Base-by-base conservation (phyloP, 2,888 invertebrate genomes). In the Calameuta idolon region DNA sequence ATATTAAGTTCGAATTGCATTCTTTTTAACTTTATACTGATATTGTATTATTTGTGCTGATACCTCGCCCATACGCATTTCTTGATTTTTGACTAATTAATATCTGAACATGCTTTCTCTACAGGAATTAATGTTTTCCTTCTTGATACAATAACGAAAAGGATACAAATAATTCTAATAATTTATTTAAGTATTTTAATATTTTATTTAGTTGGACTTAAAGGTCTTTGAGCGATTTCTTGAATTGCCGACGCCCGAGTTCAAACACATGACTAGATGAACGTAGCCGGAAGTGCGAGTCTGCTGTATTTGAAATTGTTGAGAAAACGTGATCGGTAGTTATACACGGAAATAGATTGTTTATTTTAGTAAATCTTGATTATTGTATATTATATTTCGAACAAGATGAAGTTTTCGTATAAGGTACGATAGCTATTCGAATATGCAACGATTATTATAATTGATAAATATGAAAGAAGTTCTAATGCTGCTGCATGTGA, bases 361-460 rank as follows among this genome's bases (percentile, higher is more conserved):
- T 76, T 78, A 73, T 74, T 74, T 71, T 30, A 71, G 3, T 71
- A 71, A 71, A 30, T 71, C 15, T 71, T 3, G 23, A 71, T 71
- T 71, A 30, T 71, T 71, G 30, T 30, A 12, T 33, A 33, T 71
- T 71, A 30, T 33, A 74, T 40, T 34, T 74, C 23, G 12, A 23
- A 12, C 31, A 91, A 85, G 81, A 94, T 94, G 93, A 94, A 93
- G 86, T 94, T 93, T 86, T 89, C 93, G 1, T 94, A 93, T 83
- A 93, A 93, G 92, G 93, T 93, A 90, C 55, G 23, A 23, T 55
- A 55, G 55, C 2, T 55, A 55, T 55, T 55, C 23, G 55, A 55
- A 55, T 23, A 23, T 23, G 23, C 23, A 2, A 55, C 5, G 23
- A 9, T 55, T 55, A 23, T 55, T 2, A 55, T 55, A 9, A 55